A percentile compares a stretch with the other conserved stretches of the same genome.
Evolutionary conservation across 2,888 invertebrate species (phyloP).

Genomic region (Apodemia hepburni): DNA sequence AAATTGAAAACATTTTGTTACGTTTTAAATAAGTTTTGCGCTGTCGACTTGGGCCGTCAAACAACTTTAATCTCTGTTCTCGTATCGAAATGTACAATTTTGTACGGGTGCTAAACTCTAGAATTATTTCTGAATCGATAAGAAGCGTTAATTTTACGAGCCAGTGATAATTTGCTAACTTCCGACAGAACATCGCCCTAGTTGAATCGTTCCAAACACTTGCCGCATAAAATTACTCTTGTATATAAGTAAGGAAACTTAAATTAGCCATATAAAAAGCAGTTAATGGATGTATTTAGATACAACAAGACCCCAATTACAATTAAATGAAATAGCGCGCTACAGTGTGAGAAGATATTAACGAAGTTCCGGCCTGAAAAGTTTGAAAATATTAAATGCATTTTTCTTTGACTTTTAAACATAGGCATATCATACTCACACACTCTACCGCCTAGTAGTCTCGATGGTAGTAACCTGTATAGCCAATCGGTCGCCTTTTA

Average conservation of each 20-base stretch:
- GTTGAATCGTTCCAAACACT: constrained; percentile 71
- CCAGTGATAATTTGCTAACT: constrained; percentile 80
- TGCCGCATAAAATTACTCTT: constrained; percentile 67
- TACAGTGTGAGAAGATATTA: background rate
- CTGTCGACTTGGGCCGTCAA: constrained; percentile 40
- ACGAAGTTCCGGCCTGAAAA: background rate
- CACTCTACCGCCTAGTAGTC: too few species aligned
- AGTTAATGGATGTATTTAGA: constrained; percentile 1
- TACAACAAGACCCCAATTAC: constrained; percentile 2
- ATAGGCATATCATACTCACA: too few species aligned
- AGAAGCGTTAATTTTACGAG: constrained; percentile 80
- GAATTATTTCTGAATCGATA: constrained; percentile 77
- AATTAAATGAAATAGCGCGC: background rate
- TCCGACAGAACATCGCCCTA: constrained; percentile 76
- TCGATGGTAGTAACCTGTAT: too few species aligned
- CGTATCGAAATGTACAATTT: constrained; percentile 51
- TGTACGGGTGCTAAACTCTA: constrained; percentile 42
- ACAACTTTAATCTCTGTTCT: constrained; percentile 57
- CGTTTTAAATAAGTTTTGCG: constrained; percentile 75
- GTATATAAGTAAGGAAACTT: constrained; percentile 31
- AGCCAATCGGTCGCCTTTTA: too few species aligned
- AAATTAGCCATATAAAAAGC: constrained; percentile 23
- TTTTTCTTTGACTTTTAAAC: too few species aligned
- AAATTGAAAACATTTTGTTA: constrained; percentile 80
- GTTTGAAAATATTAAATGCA: background rate